Evolutionary conservation across 2,113 vertebrate species (phyloP), one percentile per base, ranked within the genome.

Genomic region (Hydrochoerus hydrochaeris): DNA sequence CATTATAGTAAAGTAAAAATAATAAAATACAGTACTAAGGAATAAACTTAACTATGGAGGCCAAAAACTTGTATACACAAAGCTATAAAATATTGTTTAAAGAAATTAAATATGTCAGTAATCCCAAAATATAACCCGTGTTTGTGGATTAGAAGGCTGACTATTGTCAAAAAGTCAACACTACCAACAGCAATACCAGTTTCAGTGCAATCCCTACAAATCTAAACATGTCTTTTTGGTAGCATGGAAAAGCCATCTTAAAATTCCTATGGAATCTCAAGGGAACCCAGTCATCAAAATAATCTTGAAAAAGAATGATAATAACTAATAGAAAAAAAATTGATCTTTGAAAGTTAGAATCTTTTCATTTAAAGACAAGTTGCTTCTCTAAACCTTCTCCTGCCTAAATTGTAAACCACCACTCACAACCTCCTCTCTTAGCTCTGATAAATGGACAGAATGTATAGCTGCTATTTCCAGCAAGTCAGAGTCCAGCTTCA

Each of bases 201-300:
- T 81, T 80, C 28, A 73, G 7, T 78, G 44, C 35, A 81, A 81
- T 80, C 3, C 57, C 54, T 94, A 13, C 32, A 90, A 94, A 69
- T 62, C 24, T 24, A 85, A 75, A 28, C n/a, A n/a, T 60, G 1
- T 63, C 95, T 96, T 82, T 87, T 94, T 94, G 28, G 26, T 89
- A 20, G 65, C 58, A 58, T 80, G 58, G 62, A 46, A 92, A 85
- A n/a, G 17, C 9, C 6, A 58, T n/a, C 62, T 69, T 69, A 69
- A 41, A 67, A 89, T 67, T 54, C 35, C 26, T 65, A 30, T n/a
- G 22, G 38, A 57, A 9, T 67, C 73, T n/a, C 30, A 58, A 93
- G 71, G 30, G 13, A 52, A 11, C 26, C 35, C 35, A 44, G 24
- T 28, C 81, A 35, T 9, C 35, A 69, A 69, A 69, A 81, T 3